phyloP scores from a whole-genome alignment of 2,797 vertebrate genomes.

The Artibeus jamaicensis region DNA sequence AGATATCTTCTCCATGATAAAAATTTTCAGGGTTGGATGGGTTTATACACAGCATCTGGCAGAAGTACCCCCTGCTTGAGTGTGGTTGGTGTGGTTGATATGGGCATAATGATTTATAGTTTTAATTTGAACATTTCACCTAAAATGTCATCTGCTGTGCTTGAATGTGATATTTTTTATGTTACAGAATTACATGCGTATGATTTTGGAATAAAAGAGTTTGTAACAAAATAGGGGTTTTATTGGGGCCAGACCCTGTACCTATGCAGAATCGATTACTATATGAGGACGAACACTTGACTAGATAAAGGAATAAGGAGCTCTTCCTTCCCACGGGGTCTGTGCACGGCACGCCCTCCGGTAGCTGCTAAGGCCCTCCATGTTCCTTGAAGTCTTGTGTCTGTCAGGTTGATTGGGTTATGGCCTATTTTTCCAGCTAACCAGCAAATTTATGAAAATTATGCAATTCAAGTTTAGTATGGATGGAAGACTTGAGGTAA shows the following conservation, averaged over 20 bases:
- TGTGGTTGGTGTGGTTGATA: too few species aligned
- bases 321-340: neutral
- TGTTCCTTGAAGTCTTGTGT: neutral
- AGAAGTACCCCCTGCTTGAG: too few species aligned
- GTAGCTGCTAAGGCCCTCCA: neutral
- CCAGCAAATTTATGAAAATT: neutral
- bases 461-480: neutral
- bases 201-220: too few species aligned
- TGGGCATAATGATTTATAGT: too few species aligned
- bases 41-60: neutral
- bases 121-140: too few species aligned
- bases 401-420: neutral
- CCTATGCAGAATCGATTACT: neutral
- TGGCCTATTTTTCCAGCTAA: neutral
- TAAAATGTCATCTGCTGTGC: too few species aligned
- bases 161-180: too few species aligned
- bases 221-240: too few species aligned
- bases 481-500: neutral
- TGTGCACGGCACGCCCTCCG: neutral
- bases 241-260: too few species aligned
- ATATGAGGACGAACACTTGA: neutral
- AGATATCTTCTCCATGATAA: neutral
- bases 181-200: too few species aligned
- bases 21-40: neutral
- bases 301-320: neutral